Conservation (phyloP, 23 tunicate genomes). For the Trididemnum clinides region DNA sequence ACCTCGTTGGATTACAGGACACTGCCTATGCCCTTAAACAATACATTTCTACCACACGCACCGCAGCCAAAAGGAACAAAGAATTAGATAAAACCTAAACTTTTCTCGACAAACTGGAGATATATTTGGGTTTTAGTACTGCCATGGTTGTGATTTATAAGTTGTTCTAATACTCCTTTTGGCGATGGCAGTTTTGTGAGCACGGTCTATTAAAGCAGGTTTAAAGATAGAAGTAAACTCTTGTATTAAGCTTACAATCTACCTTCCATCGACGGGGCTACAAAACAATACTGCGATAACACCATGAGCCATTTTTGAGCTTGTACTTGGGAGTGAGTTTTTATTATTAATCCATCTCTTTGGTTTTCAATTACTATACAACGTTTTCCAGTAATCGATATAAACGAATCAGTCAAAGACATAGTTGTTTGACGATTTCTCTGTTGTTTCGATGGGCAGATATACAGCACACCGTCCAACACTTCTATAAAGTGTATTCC, state of each 20-base stretch:
- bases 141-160: too few relatives aligned
- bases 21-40: too few relatives aligned
- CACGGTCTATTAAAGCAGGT: too few relatives aligned
- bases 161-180: too few relatives aligned
- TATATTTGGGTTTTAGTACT: too few relatives aligned
- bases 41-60: too few relatives aligned
- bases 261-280: conserved; percentile 58
- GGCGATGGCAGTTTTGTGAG: too few relatives aligned
- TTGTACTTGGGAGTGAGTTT: conserved; percentile 9
- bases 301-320: conserved; percentile 50
- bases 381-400: conserved; percentile 20
- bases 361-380: conserved; percentile 13
- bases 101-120: too few relatives aligned
- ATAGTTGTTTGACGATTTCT: background rate
- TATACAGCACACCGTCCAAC: conserved; percentile 2
- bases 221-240: background rate
- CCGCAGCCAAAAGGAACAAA: too few relatives aligned
- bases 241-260: too few relatives aligned
- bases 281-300: conserved; percentile 52
- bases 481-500: conserved; percentile 34
- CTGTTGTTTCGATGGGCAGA: background rate
- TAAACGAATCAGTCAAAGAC: background rate
- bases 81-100: too few relatives aligned
- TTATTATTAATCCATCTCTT: background rate
- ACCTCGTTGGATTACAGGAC: too few relatives aligned